Evolutionary conservation across 2,797 vertebrate genomes (phyloP).

Genomic region (Sciurus carolinensis): DNA sequence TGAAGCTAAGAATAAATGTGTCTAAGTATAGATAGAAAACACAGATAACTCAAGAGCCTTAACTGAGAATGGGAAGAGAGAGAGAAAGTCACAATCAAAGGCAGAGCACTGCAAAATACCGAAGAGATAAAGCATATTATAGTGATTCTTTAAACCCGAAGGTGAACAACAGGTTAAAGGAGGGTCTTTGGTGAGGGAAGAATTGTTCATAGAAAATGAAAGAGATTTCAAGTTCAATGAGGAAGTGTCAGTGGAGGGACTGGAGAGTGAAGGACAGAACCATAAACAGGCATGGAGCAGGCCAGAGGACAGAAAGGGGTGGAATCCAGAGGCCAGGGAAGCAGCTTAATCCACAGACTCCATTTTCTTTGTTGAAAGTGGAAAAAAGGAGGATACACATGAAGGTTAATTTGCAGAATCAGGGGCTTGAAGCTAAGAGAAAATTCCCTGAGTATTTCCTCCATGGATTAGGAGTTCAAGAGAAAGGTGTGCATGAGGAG

Average conservation of each 20-base stretch:
- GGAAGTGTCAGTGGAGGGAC: neutral
- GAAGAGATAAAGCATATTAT: neutral
- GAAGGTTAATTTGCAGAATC: neutral
- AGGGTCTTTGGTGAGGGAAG: neutral
- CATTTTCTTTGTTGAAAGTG: neutral
- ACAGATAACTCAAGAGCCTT: neutral
- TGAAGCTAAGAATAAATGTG: neutral
- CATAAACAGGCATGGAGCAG: neutral
- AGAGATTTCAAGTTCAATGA: neutral
- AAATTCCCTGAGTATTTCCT: neutral
- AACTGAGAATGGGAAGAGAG: neutral
- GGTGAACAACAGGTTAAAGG: slow-evolving; percentile 19
- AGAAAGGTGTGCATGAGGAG: neutral
- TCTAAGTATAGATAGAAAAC: neutral
- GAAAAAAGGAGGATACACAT: neutral
- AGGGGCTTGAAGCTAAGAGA: neutral
- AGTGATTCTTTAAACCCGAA: neutral
- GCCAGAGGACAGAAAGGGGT: neutral
- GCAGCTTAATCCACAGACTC: neutral
- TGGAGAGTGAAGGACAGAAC: neutral
- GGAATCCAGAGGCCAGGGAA: neutral
- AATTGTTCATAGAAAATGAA: neutral
- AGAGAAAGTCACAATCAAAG: neutral
- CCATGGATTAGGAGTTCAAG: neutral
- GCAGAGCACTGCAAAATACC: neutral